Base-by-base conservation (phyloP, 2,113 vertebrate species). In the Rhombomys opimus region DNA sequence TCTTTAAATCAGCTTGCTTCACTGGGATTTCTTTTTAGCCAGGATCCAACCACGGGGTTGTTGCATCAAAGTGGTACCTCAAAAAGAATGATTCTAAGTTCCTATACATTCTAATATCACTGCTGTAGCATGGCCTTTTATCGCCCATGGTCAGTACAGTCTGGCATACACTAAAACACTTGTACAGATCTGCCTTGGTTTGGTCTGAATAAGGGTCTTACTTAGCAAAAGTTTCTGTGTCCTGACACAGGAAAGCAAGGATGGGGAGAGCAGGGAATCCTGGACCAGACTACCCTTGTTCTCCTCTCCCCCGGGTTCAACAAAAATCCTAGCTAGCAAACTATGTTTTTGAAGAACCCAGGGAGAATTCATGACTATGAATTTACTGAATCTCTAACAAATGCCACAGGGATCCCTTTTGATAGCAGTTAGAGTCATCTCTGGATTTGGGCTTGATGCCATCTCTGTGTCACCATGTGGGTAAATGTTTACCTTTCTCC, bases 401-500 rank as follows among this genome's bases (percentile, higher is more conserved):
- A 90, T 54, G 52, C 17, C 67, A 80, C 85, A 91, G 86, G 8
- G 3, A 10, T 32, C 0, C 15, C 92, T 92, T 32, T 63, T 23
- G 30, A 15, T 30, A 63, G 41, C 25, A 27, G 10, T 59, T 84
- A 25, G 13, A 35, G 3, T 54, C 32, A 90, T 38, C 67, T 70
- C 84, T 76, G 0, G 68, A 65, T 52, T 65, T 18, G 18, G 54
- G 2, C 41, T 80, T 57, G 35, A 35, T 59, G 38, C 65, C 14
- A 23, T 89, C 35, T 82, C 52, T 54, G 11, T 90, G 50, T 96
- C 57, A 57, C 54, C 75, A 1, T 87, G 23, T 30, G 17, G 75
- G 41, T 54, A 95, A 59, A 35, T 87, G 30, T 88, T 70, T 86
- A 38, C 65, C 46, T 89, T 91, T 75, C 70, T 75, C n/a, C 25